These are phyloP conservation scores for Drosophila parabipectinata DNA, from an alignment of 1,140 invertebrate species.

Conservation along the genomic window DNA sequence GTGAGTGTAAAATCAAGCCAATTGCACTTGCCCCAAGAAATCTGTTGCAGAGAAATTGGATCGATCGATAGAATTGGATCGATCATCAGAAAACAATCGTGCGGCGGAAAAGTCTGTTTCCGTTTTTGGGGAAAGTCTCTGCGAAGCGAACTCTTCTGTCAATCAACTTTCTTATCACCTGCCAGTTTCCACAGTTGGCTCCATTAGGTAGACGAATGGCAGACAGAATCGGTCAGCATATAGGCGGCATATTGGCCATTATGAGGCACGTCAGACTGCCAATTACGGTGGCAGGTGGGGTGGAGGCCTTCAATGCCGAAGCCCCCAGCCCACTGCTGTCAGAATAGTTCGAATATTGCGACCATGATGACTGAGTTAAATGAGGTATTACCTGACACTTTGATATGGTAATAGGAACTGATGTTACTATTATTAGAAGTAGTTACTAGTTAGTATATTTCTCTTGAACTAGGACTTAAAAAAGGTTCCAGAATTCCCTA, in stretches of 20 bases:
- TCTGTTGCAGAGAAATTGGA: conserved; percentile 45
- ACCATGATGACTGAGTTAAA: conserved; percentile 9
- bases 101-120: conserved; percentile 13
- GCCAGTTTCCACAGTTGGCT: background rate
- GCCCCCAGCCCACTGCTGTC: conserved; percentile 7
- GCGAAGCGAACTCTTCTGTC: conserved; percentile 5
- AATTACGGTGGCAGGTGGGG: conserved; percentile 13
- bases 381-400: conserved; percentile 1
- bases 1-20: conserved; percentile 51
- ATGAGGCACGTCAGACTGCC: conserved; percentile 23
- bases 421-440: too few relatives aligned
- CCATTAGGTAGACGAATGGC: conserved; percentile 46
- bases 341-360: conserved; percentile 6
- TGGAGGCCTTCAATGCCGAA: conserved; percentile 1
- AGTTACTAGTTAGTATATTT: too few relatives aligned
- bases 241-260: conserved; percentile 2
- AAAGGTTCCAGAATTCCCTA: too few relatives aligned
- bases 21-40: conserved; percentile 57
- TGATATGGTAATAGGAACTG: background rate
- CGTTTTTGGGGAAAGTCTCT: conserved; percentile 13
- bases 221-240: conserved; percentile 36
- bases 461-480: too few relatives aligned
- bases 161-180: conserved; percentile 35
- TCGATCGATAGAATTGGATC: conserved; percentile 18
- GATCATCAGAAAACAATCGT: conserved; percentile 8